A percentile compares a stretch with the other conserved stretches of the same genome.
These are phyloP conservation scores for Thera obeliscata DNA, from an alignment of 2,888 invertebrate species.

Conservation along the genomic window DNA sequence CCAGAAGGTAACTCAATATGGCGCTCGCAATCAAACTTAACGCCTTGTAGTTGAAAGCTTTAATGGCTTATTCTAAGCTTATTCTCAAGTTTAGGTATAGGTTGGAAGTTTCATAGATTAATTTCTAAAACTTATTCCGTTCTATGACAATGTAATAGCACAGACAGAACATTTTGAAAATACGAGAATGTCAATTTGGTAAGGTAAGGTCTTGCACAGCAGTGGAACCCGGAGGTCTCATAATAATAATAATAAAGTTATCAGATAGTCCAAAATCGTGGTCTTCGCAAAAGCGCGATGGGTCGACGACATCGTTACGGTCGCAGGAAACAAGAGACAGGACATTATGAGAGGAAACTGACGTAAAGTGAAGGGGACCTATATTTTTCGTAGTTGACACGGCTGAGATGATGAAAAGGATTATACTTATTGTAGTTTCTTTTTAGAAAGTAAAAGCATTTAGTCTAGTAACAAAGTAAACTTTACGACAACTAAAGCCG, in stretches of 20 bases:
- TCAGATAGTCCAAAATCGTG: too few relatives aligned
- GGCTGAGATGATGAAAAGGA: too few relatives aligned
- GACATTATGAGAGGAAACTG: too few relatives aligned
- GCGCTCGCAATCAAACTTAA: constrained; percentile 52
- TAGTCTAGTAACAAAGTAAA: constrained; percentile 22
- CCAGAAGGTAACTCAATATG: constrained; percentile 39
- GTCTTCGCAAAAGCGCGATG: too few relatives aligned
- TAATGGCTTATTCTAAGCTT: constrained; percentile 39
- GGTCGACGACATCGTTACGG: too few relatives aligned
- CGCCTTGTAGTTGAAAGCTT: constrained; percentile 45
- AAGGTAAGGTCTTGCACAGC: too few relatives aligned
- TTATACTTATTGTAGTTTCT: not conserved
- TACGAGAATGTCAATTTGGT: too few relatives aligned
- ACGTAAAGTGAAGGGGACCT: too few relatives aligned
- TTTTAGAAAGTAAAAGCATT: not conserved
- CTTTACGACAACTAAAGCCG: constrained; percentile 23
- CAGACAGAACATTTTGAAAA: not conserved
- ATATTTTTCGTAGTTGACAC: too few relatives aligned
- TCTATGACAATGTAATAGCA: constrained; percentile 10
- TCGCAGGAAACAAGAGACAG: too few relatives aligned
- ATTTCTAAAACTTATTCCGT: constrained; percentile 35
- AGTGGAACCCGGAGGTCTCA: too few relatives aligned
- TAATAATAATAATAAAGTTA: too few relatives aligned
- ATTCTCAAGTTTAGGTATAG: constrained; percentile 27
- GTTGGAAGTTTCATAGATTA: constrained; percentile 32